Conservation (phyloP, 2,888 invertebrate genomes). For the Clitarchus hookeri region DNA sequence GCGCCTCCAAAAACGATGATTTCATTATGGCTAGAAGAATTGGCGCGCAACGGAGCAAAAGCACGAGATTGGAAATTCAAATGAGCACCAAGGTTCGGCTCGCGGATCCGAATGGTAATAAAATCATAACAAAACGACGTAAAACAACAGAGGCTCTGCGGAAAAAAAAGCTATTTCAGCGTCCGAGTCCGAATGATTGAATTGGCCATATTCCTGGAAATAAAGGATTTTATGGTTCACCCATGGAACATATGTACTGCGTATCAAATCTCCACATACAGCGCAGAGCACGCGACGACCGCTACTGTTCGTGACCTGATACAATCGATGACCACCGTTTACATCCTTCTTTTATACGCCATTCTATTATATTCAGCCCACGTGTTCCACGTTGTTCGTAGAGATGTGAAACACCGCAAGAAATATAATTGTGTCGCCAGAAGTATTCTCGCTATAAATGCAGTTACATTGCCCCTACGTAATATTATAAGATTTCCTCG, state of each 20-base stretch:
- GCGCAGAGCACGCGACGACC: background rate
- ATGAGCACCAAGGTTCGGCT: background rate
- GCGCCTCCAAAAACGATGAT: constrained; percentile 1
- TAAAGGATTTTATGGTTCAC: background rate
- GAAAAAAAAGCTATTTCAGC: background rate
- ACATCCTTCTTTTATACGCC: background rate
- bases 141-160: background rate
- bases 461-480: too few species aligned
- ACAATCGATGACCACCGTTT: background rate
- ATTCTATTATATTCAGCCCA: background rate
- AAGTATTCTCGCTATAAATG: background rate
- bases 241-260: background rate
- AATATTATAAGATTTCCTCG: too few species aligned
- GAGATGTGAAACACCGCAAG: background rate
- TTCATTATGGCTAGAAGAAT: background rate
- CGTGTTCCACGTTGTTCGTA: background rate
- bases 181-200: constrained; percentile 10
- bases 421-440: background rate
- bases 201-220: constrained; percentile 14
- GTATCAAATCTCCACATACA: background rate
- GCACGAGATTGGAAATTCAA: constrained; percentile 14
- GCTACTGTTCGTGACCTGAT: background rate
- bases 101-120: background rate
- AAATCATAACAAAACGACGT: constrained; percentile 14
- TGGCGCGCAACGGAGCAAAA: constrained; percentile 1